Percentiles rank a stretch among this genome's conserved stretches.
Evolutionary conservation across 1,140 invertebrate species (phyloP).

Genomic region (Pentalonia nigronervosa): DNA sequence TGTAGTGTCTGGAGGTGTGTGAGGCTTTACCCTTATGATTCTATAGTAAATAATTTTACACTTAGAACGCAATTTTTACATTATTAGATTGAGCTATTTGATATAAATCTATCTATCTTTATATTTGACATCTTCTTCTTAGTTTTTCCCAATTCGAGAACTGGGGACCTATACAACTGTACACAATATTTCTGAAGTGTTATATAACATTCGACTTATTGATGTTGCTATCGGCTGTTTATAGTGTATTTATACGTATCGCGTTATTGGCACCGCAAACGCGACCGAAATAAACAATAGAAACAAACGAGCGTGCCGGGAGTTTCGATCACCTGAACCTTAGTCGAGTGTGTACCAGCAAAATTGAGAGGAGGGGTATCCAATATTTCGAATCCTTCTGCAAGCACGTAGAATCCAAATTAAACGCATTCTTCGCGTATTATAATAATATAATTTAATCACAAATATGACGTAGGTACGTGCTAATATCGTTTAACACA

Average conservation of each 20-base stretch:
- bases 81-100: neutral
- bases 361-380: neutral
- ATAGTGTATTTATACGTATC: neutral
- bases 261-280: neutral
- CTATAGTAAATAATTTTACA: neutral
- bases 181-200: neutral
- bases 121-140: neutral
- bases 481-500: neutral
- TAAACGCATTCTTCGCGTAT: neutral
- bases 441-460: neutral
- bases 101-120: too few relatives aligned
- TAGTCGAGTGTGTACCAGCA: neutral
- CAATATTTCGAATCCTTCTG: neutral
- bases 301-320: neutral
- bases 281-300: conserved; percentile 25
- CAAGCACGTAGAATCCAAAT: neutral
- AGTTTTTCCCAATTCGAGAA: neutral
- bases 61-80: neutral
- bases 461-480: neutral
- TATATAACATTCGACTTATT: neutral
- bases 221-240: neutral
- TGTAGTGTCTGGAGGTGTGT: too few relatives aligned
- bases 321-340: neutral
- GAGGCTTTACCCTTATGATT: neutral
- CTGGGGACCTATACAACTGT: neutral